A percentile compares a stretch with the other conserved stretches of the same genome.
Conservation (phyloP, 2,113 vertebrate species). For the Albula glossodonta region DNA sequence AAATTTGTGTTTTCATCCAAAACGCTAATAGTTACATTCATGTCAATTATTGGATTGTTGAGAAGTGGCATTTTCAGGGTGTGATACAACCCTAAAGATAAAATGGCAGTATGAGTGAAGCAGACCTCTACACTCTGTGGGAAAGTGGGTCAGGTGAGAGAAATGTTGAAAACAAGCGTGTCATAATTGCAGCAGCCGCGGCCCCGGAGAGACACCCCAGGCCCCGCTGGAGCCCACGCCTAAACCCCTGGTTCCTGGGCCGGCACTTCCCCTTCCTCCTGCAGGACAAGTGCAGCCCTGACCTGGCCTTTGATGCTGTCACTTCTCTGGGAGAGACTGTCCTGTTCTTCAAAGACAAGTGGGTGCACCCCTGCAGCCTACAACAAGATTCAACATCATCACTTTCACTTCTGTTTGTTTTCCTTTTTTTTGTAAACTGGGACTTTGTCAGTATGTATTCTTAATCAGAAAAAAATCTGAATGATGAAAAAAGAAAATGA, state of each 20-base stretch:
- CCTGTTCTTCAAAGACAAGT: conserved; percentile 71
- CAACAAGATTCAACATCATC: no score
- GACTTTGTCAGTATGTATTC: no score
- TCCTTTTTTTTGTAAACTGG: no score
- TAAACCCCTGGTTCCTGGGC: conserved; percentile 43
- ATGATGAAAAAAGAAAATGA: no score
- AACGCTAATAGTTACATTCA: no score
- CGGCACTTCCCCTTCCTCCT: conserved; percentile 44
- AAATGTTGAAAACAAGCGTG: background rate
- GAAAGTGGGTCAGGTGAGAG: no score
- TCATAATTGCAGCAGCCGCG: background rate
- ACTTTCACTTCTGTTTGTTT: no score
- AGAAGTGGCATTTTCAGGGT: background rate
- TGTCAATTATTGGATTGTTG: no score
- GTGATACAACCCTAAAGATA: no score
- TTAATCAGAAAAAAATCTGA: no score
- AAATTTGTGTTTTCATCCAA: no score
- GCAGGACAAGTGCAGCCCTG: conserved; percentile 59
- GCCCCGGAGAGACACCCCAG: conserved; percentile 23
- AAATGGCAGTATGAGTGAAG: conserved; percentile 13
- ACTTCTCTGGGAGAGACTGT: conserved; percentile 61
- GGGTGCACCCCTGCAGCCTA: background rate
- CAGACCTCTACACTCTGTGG: no score
- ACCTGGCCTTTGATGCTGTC: conserved; percentile 69
- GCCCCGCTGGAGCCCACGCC: conserved; percentile 44